Conservation (phyloP, 35 echinoderm and acorn worm genomes). For the Acanthaster planci region DNA sequence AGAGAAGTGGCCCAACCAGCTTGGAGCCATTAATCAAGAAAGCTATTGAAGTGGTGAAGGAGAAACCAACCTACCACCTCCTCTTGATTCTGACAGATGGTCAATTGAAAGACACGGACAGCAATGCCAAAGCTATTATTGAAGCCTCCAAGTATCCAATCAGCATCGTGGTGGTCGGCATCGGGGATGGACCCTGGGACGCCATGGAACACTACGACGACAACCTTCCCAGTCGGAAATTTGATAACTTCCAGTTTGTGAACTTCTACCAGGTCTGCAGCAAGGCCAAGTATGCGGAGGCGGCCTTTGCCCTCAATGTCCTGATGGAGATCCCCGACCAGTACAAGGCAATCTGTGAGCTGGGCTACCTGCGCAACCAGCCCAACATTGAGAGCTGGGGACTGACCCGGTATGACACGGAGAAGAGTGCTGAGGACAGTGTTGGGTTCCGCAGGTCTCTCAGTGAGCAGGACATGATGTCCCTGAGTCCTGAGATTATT, state of each 20-base stretch:
- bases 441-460: neutral
- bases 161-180: slow-evolving; percentile 89
- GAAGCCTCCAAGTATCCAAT: slow-evolving; percentile 81
- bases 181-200: slow-evolving; percentile 93
- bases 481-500: neutral
- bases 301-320: slow-evolving; percentile 80
- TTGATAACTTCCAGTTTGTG: slow-evolving; percentile 99
- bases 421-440: neutral
- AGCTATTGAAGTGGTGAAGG: slow-evolving; percentile 75
- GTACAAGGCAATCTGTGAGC: slow-evolving; percentile 79
- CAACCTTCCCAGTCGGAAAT: slow-evolving; percentile 69
- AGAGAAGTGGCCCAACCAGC: slow-evolving; percentile 86
- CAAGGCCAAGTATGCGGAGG: slow-evolving; percentile 79
- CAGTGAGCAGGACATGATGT: neutral
- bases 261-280: slow-evolving; percentile 86
- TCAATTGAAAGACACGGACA: slow-evolving; percentile 49
- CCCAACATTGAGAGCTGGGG: neutral
- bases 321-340: slow-evolving; percentile 97
- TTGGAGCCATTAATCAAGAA: slow-evolving; percentile 86
- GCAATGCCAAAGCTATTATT: slow-evolving; percentile 64
- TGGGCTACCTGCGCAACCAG: slow-evolving; percentile 69
- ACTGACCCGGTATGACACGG: neutral
- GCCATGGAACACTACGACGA: slow-evolving; percentile 83
- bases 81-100: slow-evolving; percentile 88
- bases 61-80: slow-evolving; percentile 82